These are phyloP conservation scores for Paelopatides confundens DNA, from an alignment of 53 echinoderm and acorn worm genomes.

Conservation along the genomic window DNA sequence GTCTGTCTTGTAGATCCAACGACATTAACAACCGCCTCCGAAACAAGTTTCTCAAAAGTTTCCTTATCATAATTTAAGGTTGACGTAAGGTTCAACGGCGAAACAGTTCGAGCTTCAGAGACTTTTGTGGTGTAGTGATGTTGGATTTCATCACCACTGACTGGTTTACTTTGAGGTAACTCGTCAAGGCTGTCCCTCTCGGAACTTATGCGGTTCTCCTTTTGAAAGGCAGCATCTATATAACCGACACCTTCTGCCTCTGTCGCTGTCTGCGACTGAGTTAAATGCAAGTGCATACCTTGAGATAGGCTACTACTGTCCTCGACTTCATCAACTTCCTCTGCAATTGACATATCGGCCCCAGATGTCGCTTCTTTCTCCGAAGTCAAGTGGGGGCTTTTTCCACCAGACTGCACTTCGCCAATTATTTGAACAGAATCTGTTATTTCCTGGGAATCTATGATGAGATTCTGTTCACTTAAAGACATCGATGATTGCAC, in stretches of 20 bases:
- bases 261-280: slow-evolving; percentile 67
- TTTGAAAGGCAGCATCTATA: slow-evolving; percentile 29
- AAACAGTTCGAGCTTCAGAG: background rate
- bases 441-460: background rate
- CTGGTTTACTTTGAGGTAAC: background rate
- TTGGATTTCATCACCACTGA: background rate
- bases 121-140: background rate
- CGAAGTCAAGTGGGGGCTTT: background rate
- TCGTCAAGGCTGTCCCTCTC: background rate
- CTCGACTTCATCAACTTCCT: background rate
- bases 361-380: background rate
- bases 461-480: background rate
- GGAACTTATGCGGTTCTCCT: background rate
- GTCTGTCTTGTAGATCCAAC: background rate
- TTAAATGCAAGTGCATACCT: slow-evolving; percentile 68
- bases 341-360: background rate
- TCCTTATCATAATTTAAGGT: background rate
- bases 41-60: background rate
- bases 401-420: background rate
- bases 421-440: background rate
- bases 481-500: background rate
- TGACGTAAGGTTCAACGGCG: background rate
- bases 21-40: background rate
- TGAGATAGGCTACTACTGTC: slow-evolving; percentile 33
- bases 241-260: slow-evolving; percentile 22